Evolutionary conservation across 2,888 invertebrate species (phyloP).

Genomic region (Eilema griseolum): DNA sequence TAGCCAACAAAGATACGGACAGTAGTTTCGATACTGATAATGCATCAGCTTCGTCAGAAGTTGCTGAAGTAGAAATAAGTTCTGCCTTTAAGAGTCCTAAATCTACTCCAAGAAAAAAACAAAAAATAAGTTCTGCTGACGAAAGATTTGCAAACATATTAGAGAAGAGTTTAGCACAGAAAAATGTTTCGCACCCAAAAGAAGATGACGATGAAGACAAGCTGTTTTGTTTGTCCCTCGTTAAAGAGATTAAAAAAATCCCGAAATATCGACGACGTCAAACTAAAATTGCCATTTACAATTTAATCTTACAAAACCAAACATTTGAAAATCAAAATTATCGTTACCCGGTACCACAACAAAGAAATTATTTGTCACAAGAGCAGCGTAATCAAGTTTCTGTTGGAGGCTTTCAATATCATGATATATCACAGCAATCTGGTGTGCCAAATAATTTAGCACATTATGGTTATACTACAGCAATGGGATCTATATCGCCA

Average conservation of each 20-base stretch:
- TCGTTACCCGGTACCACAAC: slow-evolving; percentile 31
- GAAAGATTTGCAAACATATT: too few species aligned
- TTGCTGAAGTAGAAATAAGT: too few species aligned
- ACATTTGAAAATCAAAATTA: slow-evolving; percentile 31
- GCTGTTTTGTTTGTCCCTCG: slow-evolving; percentile 34
- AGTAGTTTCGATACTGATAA: slow-evolving; percentile 21
- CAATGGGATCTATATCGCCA: slow-evolving; percentile 24
- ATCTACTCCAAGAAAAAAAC: too few species aligned
- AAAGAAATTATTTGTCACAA: slow-evolving; percentile 37
- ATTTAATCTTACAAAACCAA: slow-evolving; percentile 35
- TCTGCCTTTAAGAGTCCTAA: too few species aligned
- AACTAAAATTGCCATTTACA: slow-evolving; percentile 35
- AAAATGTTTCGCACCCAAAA: too few species aligned
- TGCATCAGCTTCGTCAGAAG: slow-evolving; percentile 34
- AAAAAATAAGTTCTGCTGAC: too few species aligned
- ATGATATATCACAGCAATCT: slow-evolving; percentile 31
- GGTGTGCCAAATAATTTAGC: slow-evolving; percentile 36
- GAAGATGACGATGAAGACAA: too few species aligned
- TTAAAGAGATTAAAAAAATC: slow-evolving; percentile 35
- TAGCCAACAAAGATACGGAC: slow-evolving; percentile 33
- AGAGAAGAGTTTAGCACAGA: too few species aligned
- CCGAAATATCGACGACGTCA: slow-evolving; percentile 34
- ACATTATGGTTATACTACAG: slow-evolving; percentile 32
- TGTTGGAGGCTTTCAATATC: slow-evolving; percentile 25
- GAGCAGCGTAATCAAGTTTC: slow-evolving; percentile 22